Conservation (phyloP, 2,113 vertebrate genomes). For the Bostrychus sinensis region DNA sequence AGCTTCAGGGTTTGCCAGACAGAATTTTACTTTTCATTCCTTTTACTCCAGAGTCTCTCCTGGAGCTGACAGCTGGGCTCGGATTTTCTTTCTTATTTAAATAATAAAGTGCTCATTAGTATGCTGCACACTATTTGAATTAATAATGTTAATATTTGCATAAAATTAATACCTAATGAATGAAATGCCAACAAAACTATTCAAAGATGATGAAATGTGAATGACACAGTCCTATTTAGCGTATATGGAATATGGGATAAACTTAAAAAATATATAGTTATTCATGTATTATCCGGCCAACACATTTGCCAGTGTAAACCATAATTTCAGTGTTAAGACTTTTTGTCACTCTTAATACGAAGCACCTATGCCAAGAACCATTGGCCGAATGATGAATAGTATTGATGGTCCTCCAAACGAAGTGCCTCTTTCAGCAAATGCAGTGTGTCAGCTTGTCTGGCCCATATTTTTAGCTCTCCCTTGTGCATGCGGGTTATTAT, state of each 20-base stretch:
- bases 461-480: constrained; percentile 67
- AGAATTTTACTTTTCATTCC: not conserved
- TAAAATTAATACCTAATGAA: too few relatives aligned
- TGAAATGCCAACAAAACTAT: too few relatives aligned
- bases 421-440: constrained; percentile 58
- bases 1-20: not conserved
- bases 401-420: constrained; percentile 50
- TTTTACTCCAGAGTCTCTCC: not conserved
- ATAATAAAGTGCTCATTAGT: not conserved
- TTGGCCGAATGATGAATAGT: constrained; percentile 37
- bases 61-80: too few relatives aligned
- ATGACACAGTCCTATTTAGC: too few relatives aligned
- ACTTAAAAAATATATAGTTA: too few relatives aligned
- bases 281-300: too few relatives aligned
- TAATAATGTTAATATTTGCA: too few relatives aligned
- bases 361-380: constrained; percentile 10
- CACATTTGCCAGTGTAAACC: too few relatives aligned
- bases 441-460: constrained; percentile 69
- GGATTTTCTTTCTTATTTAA: not conserved
- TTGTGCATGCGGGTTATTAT: constrained; percentile 61
- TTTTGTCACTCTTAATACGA: not conserved
- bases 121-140: not conserved
- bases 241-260: too few relatives aligned
- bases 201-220: too few relatives aligned
- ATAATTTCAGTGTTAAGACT: too few relatives aligned